phyloP scores from a whole-genome alignment of 2,888 invertebrate genomes.

The Agriopis marginaria region DNA sequence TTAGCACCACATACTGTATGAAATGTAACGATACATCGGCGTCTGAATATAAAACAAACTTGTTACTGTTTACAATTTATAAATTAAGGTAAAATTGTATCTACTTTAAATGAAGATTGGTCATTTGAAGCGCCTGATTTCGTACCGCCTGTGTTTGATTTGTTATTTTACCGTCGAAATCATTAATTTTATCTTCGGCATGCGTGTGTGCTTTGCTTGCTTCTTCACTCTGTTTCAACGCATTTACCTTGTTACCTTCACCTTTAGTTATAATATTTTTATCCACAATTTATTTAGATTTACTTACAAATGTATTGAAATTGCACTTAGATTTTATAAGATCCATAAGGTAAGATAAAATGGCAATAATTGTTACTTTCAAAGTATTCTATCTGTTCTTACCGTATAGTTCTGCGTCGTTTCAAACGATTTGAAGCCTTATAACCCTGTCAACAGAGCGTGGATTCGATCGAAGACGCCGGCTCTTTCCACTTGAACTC shows the following conservation, averaged over 20 bases:
- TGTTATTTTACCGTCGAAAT: slow-evolving; percentile 30
- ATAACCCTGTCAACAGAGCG: slow-evolving; percentile 87
- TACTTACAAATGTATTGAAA: not conserved
- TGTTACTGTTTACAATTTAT: not conserved
- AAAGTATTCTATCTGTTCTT: not conserved
- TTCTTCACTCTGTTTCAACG: slow-evolving; percentile 46
- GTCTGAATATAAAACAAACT: not conserved
- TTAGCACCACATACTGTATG: slow-evolving; percentile 31
- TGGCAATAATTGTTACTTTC: not conserved
- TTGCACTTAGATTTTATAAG: not conserved
- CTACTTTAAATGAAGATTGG: not conserved
- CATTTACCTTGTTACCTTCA: slow-evolving; percentile 39
- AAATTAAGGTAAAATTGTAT: not conserved
- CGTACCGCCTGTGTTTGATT: slow-evolving; percentile 20
- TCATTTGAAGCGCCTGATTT: slow-evolving; percentile 6
- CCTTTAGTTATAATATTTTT: not conserved
- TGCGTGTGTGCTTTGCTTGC: slow-evolving; percentile 51
- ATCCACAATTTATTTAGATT: not conserved
- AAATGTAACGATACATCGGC: slow-evolving; percentile 13
- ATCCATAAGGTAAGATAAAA: slow-evolving; percentile 24
- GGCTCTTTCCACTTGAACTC: slow-evolving; percentile 91
- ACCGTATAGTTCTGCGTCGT: not conserved
- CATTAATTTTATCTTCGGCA: slow-evolving; percentile 34
- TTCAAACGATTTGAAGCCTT: slow-evolving; percentile 33
- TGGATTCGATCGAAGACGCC: slow-evolving; percentile 94